Percentiles rank a stretch among this genome's conserved stretches.
Evolutionary conservation across 2,888 invertebrate species (phyloP).

Genomic region (Oxyteleia sp.): DNA sequence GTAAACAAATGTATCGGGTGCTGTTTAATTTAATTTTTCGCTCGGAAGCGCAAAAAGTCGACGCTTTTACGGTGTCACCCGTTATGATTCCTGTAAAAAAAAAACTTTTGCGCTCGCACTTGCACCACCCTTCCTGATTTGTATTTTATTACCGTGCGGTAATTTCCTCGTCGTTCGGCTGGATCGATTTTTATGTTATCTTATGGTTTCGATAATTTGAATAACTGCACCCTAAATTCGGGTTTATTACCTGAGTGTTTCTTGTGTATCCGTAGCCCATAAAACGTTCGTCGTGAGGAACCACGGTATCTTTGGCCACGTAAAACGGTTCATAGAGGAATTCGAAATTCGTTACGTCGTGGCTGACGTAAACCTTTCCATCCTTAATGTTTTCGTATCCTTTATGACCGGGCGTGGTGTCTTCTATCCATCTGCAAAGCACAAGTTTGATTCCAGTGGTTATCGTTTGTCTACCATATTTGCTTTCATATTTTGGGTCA

Average conservation of each 20-base stretch:
- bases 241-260: constrained; percentile 93
- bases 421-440: constrained; percentile 84
- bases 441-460: constrained; percentile 10
- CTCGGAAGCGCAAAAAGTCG: background rate
- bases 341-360: constrained; percentile 93
- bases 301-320: constrained; percentile 93
- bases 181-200: constrained; percentile 23
- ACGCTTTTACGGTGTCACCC: background rate
- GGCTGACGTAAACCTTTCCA: constrained; percentile 92
- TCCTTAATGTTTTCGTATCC: constrained; percentile 89
- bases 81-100: constrained; percentile 5
- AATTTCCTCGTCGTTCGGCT: background rate
- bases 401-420: constrained; percentile 85
- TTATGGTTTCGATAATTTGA: constrained; percentile 29
- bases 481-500: too few species aligned
- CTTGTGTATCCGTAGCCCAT: constrained; percentile 97
- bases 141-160: constrained; percentile 10
- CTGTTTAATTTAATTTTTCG: constrained; percentile 9
- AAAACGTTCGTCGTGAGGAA: constrained; percentile 95
- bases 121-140: constrained; percentile 2
- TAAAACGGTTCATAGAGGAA: constrained; percentile 97
- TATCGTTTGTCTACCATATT: too few species aligned
- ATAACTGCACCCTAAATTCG: constrained; percentile 41
- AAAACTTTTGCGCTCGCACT: background rate
- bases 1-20: constrained; percentile 24